Conservation (phyloP, 2,113 vertebrate genomes). For the Merops nubicus region DNA sequence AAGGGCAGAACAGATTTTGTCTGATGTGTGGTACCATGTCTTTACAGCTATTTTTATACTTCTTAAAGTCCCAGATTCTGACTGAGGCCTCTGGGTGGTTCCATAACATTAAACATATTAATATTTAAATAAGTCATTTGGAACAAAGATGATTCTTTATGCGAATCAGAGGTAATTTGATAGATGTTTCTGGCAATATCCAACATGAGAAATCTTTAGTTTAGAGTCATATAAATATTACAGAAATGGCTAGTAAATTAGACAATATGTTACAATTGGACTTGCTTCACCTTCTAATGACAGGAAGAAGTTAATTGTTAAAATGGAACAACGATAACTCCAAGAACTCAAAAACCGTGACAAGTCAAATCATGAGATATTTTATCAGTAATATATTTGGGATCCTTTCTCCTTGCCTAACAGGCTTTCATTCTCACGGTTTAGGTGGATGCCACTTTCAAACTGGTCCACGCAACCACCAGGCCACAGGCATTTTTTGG, state of each 20-base stretch:
- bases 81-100: conserved; percentile 7
- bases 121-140: background rate
- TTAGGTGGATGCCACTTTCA: background rate
- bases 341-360: background rate
- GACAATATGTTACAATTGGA: background rate
- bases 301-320: background rate
- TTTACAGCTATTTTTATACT: conserved; percentile 45
- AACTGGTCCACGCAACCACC: background rate
- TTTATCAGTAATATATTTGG: background rate
- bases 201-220: conserved; percentile 1
- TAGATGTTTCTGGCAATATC: background rate
- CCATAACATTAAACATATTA: conserved; percentile 1
- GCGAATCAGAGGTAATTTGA: background rate
- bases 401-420: background rate
- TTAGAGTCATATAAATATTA: conserved; percentile 9
- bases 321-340: background rate
- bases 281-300: background rate
- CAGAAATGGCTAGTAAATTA: background rate
- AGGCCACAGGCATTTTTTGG: background rate
- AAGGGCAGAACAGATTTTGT: conserved; percentile 60
- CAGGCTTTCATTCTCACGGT: background rate
- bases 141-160: background rate
- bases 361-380: background rate
- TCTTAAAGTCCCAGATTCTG: background rate
- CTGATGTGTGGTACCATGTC: conserved; percentile 28